Base-by-base conservation (phyloP, 2,888 invertebrate genomes). In the Noctua pronuba region DNA sequence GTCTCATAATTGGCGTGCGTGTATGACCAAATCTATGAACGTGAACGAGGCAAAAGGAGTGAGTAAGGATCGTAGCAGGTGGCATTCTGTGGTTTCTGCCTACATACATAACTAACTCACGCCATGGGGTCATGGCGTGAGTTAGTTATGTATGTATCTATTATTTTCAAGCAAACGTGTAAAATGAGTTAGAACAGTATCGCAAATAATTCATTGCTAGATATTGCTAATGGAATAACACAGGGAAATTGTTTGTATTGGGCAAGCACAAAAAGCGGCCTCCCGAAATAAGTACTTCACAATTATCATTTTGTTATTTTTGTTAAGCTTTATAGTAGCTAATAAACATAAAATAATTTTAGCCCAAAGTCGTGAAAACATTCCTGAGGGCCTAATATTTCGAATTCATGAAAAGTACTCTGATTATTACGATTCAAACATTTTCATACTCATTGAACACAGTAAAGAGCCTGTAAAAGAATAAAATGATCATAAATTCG, bases 401-500 rank as follows among this genome's bases (percentile, higher is more conserved):
- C 13, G 6, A 84, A 80, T 84, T 79, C 41, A 52, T 44, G 28
- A 60, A 83, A 86, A 86, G 62, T 86, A 77, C 84, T 85, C 67
- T 68, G 83, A 79, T 82, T 82, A 82, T 86, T 80, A 88, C 74
- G 78, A 84, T 85, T 85, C 75, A 83, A 85, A 86, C 85, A 82
- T 87, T 85, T 90, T 89, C 81, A 88, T 84, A 85, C 86, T 88
- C 82, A 90, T 84, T 88, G 86, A 87, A 86, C 85, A 88, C 82
- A 75, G 77, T 85, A 77, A 87, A 88, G 78, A 83, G 70, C 75
- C 69, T 77, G 58, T 76, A 75, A 85, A 87, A 88, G 86, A 87
- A 89, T 88, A 88, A 90, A 88, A 90, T 83, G 83, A 89, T 86
- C 88, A 90, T 89, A 90, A 91, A 91, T 91, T 92, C 85, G 85